Conservation (phyloP, 2,113 vertebrate species). For the Oryzias woworae region DNA sequence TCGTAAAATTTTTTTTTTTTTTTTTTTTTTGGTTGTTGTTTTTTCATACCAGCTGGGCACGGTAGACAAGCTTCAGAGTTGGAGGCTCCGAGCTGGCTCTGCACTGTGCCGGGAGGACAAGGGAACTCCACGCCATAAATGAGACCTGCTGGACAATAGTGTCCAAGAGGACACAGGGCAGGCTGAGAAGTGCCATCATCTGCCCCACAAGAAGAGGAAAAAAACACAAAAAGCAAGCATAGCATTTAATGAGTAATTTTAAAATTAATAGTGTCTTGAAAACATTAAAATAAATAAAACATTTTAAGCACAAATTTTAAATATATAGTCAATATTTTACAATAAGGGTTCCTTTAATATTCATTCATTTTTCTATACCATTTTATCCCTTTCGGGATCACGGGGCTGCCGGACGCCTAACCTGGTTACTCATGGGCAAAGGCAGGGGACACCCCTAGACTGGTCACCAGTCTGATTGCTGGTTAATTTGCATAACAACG, state of each 20-base stretch:
- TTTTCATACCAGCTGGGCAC: conserved; percentile 83
- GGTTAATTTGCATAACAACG: too few relatives aligned
- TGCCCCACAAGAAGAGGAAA: conserved; percentile 43
- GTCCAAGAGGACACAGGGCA: conserved; percentile 75
- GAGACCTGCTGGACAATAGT: conserved; percentile 83
- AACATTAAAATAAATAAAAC: too few relatives aligned
- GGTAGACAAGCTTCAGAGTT: conserved; percentile 76
- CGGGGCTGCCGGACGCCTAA: too few relatives aligned
- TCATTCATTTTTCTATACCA: too few relatives aligned
- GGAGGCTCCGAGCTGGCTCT: conserved; percentile 73
- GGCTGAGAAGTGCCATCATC: conserved; percentile 67
- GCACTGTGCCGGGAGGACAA: conserved; percentile 84
- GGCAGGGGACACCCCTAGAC: too few relatives aligned
- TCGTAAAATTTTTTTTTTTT: neutral
- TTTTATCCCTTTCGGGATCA: too few relatives aligned
- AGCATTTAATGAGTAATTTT: neutral
- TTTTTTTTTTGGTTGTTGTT: neutral
- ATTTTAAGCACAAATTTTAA: too few relatives aligned
- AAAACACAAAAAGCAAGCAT: neutral
- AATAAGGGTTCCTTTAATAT: too few relatives aligned
- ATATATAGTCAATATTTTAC: too few relatives aligned
- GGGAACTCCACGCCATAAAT: conserved; percentile 75
- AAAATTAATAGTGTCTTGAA: neutral
- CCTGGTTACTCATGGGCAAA: too few relatives aligned
- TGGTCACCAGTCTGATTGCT: too few relatives aligned